Evolutionary conservation across 37 sponge, comb jelly and placozoan species (phyloP), one percentile per base, ranked within the genome.

Genomic region (Halisarca cf. caerulea): DNA sequence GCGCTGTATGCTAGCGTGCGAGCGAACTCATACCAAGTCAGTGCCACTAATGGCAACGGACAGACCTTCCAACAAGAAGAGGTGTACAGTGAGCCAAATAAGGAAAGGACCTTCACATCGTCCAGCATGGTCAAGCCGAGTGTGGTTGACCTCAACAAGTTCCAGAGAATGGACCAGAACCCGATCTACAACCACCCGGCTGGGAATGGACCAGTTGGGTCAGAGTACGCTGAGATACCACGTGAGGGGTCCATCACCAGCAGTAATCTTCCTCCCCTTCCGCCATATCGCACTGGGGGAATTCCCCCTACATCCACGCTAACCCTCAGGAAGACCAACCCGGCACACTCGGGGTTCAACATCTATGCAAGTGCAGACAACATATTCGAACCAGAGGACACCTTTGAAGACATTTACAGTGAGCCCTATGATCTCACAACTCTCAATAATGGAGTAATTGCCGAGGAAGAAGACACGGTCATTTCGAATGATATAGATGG

Each of bases 381-480:
- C 43, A 40, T 74, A 2, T n/a, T 32, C 45, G 15, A 38, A 1
- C 11, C 20, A 23, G 5, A 7, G 41, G 77, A 74, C 25, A 74
- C 36, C 25, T 74, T 74, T 18, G 77, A 74, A 44, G 77, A 74
- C 42, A 74, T 74, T 44, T 74, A 74, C 77, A 74, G 77, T 74
- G 77, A 74, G 77, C 77, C 77, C 7, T 74, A 74, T 23, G 77
- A 74, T 43, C 42, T 74, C 25, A 36, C 77, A 17, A 38, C 77
- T n/a, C 41, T 74, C 7, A 23, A 8, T 30, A 47, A 11, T 47
- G 51, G 51, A 47, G 51, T 6, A 6, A 11, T 47, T 6, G 6
- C 51, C 9, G 51, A 11, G 51, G 51, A 11, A 47, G 64, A 20
- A 15, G 64, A 62, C 6, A 6, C 6, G 6, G 18, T 7, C 30